These are phyloP conservation scores for Aricia agestis DNA, from an alignment of 1,140 invertebrate genomes.

Conservation along the genomic window DNA sequence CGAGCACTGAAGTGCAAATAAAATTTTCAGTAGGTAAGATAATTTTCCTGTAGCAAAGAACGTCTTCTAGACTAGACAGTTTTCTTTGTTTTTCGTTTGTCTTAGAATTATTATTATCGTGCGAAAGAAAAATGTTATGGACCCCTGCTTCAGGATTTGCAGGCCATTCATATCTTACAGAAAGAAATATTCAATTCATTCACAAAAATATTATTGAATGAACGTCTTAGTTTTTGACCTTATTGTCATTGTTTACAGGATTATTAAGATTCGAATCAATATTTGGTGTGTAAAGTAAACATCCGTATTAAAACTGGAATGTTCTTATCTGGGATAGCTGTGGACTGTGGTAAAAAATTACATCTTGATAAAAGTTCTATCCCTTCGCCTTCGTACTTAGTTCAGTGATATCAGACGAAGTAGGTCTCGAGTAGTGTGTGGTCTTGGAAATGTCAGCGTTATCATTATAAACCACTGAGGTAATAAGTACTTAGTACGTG, in stretches of 20 bases:
- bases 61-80: no score
- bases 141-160: background rate
- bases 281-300: slow-evolving; percentile 19
- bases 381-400: background rate
- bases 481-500: no score
- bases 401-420: background rate
- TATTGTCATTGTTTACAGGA: background rate
- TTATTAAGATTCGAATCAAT: slow-evolving; percentile 10
- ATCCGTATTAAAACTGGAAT: slow-evolving; percentile 20
- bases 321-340: slow-evolving; percentile 15
- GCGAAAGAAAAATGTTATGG: no score
- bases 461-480: no score
- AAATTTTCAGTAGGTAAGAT: background rate
- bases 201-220: background rate
- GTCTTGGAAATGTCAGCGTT: no score
- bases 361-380: background rate
- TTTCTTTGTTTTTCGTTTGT: no score
- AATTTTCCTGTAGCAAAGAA: no score
- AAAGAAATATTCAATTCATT: background rate
- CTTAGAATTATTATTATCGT: no score
- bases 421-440: background rate
- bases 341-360: background rate
- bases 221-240: background rate
- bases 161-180: background rate
- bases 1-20: background rate